A percentile compares a stretch with the other conserved stretches of the same genome.
These are phyloP conservation scores for Callinectes sapidus DNA, from an alignment of 2,888 invertebrate genomes.

Conservation along the genomic window DNA sequence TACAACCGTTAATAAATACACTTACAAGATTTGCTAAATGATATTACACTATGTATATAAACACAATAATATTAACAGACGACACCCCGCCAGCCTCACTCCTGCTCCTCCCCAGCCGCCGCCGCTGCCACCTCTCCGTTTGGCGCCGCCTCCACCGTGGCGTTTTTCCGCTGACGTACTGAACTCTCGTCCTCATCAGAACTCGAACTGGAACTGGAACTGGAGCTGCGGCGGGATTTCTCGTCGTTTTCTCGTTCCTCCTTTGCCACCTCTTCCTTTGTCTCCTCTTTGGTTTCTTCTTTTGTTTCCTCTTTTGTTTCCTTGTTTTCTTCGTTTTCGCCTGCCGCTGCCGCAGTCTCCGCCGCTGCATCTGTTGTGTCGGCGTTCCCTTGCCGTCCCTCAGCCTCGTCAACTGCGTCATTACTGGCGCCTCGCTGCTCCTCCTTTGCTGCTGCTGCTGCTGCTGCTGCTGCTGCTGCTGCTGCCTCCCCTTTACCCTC, in stretches of 20 bases:
- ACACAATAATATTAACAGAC: neutral
- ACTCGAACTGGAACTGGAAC: constrained; percentile 13
- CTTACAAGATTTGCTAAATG: too few species aligned
- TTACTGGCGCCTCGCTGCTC: neutral
- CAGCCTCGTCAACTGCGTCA: neutral
- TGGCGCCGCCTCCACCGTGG: neutral
- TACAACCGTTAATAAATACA: too few species aligned
- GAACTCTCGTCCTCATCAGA: neutral
- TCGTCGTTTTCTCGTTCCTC: neutral
- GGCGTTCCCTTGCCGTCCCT: neutral
- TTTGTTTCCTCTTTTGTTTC: too few species aligned
- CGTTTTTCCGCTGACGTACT: neutral
- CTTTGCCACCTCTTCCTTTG: neutral
- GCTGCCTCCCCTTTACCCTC: neutral
- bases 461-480: neutral
- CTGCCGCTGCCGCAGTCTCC: neutral
- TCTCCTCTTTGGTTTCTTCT: neutral
- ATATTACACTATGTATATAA: neutral
- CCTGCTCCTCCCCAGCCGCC: neutral
- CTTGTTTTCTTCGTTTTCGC: too few species aligned
- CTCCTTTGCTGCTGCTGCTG: neutral
- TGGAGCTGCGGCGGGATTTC: neutral
- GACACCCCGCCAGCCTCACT: neutral
- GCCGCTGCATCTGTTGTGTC: neutral
- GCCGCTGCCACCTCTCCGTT: neutral